Percentiles rank a stretch among this genome's conserved stretches.
These are phyloP conservation scores for Drosophila mulleri DNA, from an alignment of 2,888 invertebrate species.

Conservation along the genomic window DNA sequence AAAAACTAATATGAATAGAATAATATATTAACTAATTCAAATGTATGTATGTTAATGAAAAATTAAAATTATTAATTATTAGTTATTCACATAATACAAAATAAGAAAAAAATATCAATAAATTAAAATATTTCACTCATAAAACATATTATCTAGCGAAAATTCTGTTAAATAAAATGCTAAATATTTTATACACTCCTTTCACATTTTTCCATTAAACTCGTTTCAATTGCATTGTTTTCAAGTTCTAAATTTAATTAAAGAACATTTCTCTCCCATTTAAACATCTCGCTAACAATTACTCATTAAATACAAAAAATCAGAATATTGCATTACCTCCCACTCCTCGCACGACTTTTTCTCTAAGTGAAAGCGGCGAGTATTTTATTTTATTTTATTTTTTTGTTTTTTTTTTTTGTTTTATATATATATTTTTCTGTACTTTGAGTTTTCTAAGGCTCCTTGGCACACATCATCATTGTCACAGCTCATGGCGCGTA, in stretches of 20 bases:
- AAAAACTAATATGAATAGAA: too few relatives aligned
- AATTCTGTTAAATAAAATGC: too few relatives aligned
- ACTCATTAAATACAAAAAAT: background rate
- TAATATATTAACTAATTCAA: too few relatives aligned
- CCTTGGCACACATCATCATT: conserved; percentile 66
- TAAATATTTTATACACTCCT: background rate
- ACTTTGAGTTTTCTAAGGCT: conserved; percentile 49
- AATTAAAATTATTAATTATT: too few relatives aligned
- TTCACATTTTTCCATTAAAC: background rate
- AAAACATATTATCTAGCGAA: background rate
- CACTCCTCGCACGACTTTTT: background rate
- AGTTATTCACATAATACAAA: too few relatives aligned
- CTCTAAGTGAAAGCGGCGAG: background rate
- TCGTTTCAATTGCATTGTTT: background rate
- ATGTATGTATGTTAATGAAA: too few relatives aligned
- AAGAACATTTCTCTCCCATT: background rate
- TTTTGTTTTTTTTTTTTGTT: background rate
- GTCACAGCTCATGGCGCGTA: conserved; percentile 80
- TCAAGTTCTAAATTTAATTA: background rate
- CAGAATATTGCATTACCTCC: background rate
- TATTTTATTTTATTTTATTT: too few relatives aligned
- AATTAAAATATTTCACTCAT: background rate
- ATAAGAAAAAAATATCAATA: too few relatives aligned
- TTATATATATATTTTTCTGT: conserved; percentile 15
- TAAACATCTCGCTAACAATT: background rate